Base-by-base conservation (phyloP, 2,797 vertebrate genomes). In the Sandelia bainsii region DNA sequence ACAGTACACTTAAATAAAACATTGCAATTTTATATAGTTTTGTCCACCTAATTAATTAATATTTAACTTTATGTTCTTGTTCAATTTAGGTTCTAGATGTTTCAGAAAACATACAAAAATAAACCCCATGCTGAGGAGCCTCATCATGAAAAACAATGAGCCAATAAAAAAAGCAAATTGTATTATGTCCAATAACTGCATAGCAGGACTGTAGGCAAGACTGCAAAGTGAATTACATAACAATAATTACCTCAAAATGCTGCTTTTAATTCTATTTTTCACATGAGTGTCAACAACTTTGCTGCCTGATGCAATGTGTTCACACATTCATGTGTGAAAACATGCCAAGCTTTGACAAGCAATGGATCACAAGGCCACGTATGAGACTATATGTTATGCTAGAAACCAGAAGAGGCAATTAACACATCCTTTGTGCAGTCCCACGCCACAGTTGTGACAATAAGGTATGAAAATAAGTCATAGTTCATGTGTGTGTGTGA, bases 351-450 rank as follows among this genome's bases (percentile, higher is more conserved):
- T 70, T 62, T 72, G 59, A 69, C 68, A 45, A 44, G 52, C 23
- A 25, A 3, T 0, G 22, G 69, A 62, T 82, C 65, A 76, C 34
- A 69, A 66, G 49, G 49, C 22, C 69, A 61, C 17, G 19, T 42
- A 46, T 17, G 1, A 56, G 42, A 32, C 63, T 64, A 23, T 29
- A 59, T 52, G 13, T 42, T 68, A 27, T 45, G 44, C 50, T 34
- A 19, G 32, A 79, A 56, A 75, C 49, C 44, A 22, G 46, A 74
- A 57, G 63, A 75, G 25, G 52, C 52, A 34, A 84, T 77, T 75
- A 75, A 69, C 61, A 75, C 50, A 69, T 70, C 48, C 49, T 54
- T n/a, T 53, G 56, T 54, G 46, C 37, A 27, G 50, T 56, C 48
- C 46, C 64, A 32, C 17, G n/a, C 49, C 40, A 29, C 44, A 52